Conservation (phyloP, 2,888 invertebrate genomes). For the Bhutanitis thaidina region DNA sequence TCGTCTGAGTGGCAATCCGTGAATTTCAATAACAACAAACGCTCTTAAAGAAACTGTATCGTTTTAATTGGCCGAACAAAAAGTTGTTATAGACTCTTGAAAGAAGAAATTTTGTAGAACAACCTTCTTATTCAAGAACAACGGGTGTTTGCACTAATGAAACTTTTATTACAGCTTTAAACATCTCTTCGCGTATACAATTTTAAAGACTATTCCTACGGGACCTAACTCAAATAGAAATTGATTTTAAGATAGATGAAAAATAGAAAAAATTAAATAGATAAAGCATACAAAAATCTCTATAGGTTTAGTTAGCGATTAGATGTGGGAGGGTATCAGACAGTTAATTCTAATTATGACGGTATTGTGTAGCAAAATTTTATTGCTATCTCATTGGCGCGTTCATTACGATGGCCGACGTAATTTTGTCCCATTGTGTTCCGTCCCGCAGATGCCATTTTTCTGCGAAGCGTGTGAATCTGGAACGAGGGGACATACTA, state of each 20-base stretch:
- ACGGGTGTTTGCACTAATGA: conserved; percentile 26
- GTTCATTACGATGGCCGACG: conserved; percentile 58
- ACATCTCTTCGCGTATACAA: conserved; percentile 21
- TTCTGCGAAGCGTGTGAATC: conserved; percentile 70
- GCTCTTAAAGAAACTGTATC: conserved; percentile 47
- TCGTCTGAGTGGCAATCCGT: conserved; percentile 54
- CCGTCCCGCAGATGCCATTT: conserved; percentile 49
- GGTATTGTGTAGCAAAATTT: conserved; percentile 71
- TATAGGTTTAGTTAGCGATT: conserved; percentile 41
- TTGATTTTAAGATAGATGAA: too few relatives aligned
- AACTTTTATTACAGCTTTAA: conserved; percentile 10
- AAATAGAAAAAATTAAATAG: neutral
- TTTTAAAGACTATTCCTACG: too few relatives aligned
- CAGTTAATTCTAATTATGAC: conserved; percentile 77
- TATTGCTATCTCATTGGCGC: conserved; percentile 76
- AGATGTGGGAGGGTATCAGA: conserved; percentile 72
- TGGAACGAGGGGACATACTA: conserved; percentile 50
- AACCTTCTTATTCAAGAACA: conserved; percentile 21
- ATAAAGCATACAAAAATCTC: neutral
- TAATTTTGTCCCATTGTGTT: conserved; percentile 72
- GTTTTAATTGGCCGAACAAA: conserved; percentile 62
- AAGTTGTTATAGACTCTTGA: conserved; percentile 31
- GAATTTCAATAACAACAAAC: conserved; percentile 54
- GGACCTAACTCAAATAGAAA: too few relatives aligned
- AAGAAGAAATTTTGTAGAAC: conserved; percentile 9